Evolutionary conservation across 1,140 invertebrate genomes (phyloP).

Genomic region (Plectrocnemia conspersa): DNA sequence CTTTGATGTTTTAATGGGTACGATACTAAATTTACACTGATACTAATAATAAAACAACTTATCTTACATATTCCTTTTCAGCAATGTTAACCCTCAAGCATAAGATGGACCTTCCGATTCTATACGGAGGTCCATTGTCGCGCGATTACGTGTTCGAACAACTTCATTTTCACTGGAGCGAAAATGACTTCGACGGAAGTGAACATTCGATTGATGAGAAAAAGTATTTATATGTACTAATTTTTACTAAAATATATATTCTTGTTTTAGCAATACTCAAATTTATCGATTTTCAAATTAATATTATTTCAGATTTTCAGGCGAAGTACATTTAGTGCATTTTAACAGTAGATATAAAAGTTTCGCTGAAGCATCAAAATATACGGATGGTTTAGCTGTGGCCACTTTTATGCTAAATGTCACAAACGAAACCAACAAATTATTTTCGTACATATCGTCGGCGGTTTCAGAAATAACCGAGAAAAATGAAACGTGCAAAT

Average conservation of each 20-base stretch:
- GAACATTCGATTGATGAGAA: conserved; percentile 73
- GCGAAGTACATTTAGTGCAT: conserved; percentile 75
- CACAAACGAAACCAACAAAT: conserved; percentile 40
- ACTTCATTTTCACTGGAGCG: conserved; percentile 82
- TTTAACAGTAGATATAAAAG: conserved; percentile 69
- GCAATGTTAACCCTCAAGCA: conserved; percentile 18
- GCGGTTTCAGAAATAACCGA: conserved; percentile 12
- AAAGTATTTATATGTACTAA: conserved; percentile 43
- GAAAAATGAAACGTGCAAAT: conserved; percentile 1
- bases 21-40: too few species aligned
- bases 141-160: conserved; percentile 68
- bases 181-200: conserved; percentile 65
- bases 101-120: conserved; percentile 38
- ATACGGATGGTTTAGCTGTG: conserved; percentile 72
- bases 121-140: conserved; percentile 60
- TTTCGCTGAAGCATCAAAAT: conserved; percentile 61
- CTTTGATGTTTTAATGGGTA: too few species aligned
- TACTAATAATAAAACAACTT: too few species aligned
- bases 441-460: conserved; percentile 37
- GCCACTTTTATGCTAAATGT: conserved; percentile 69
- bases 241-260: neutral
- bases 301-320: conserved; percentile 54
- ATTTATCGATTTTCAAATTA: conserved; percentile 2
- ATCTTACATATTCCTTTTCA: conserved; percentile 18
- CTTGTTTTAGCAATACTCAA: neutral